A percentile compares a stretch with the other conserved stretches of the same genome.
phyloP scores from a whole-genome alignment of 2,113 vertebrate species.

The Calypte anna region DNA sequence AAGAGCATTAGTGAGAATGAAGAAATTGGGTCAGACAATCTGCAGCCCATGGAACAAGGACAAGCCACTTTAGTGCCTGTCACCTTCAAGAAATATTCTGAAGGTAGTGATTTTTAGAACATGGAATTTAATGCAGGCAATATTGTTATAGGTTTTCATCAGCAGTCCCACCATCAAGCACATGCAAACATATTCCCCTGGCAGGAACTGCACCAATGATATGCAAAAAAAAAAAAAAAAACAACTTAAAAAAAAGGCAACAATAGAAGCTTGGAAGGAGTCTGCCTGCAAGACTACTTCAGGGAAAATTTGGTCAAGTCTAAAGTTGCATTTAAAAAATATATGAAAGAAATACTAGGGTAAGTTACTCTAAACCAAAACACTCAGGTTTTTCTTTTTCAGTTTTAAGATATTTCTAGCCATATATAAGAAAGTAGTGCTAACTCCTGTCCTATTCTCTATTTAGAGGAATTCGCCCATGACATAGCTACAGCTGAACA shows the following conservation, averaged over 20 bases:
- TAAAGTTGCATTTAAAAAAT: neutral
- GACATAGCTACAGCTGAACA: neutral
- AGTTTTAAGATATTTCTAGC: neutral
- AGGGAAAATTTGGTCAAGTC: neutral
- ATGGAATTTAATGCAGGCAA: neutral
- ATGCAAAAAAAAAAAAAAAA: neutral
- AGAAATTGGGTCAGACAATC: slow-evolving; percentile 34
- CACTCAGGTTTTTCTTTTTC: neutral
- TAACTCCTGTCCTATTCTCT: neutral
- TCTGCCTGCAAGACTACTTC: neutral
- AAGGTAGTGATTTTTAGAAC: neutral
- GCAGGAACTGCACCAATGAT: neutral
- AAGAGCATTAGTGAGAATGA: neutral
- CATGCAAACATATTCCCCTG: neutral
- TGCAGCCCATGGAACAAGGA: neutral
- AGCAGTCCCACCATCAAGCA: neutral
- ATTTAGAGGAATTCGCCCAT: neutral
- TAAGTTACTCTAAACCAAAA: neutral
- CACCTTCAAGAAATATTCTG: neutral
- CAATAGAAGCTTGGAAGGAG: neutral
- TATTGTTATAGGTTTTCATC: neutral
- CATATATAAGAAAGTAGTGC: neutral
- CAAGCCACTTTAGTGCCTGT: neutral
- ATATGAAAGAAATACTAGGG: neutral
- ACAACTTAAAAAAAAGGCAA: neutral